Base-by-base conservation (phyloP, 2,888 invertebrate genomes). In the Lochmaea crataegi region DNA sequence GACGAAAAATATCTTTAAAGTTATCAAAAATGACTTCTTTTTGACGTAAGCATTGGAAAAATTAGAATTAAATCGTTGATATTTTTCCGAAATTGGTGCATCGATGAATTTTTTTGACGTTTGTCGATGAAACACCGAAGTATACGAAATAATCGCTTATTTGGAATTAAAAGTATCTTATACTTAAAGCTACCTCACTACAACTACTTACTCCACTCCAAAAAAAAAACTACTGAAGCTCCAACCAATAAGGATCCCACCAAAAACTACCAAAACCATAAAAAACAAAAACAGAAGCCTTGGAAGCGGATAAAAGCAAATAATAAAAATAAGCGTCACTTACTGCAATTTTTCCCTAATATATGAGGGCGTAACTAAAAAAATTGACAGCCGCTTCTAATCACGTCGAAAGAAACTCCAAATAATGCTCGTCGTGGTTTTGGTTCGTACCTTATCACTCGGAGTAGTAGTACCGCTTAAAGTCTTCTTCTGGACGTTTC, bases 361-460 rank as follows among this genome's bases (percentile, higher is more conserved):
- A 80, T 38, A 57, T 64, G 70, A 75, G 76, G 82, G 82, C 81
- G 82, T 80, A 85, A 85, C 82, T 83, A 84, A 84, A 84, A 83
- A 80, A 81, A 83, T 82, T 78, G 79, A 56, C 81, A 77, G 80
- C 77, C 78, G 75, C 80, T 82, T 83, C 85, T 87, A 87, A 82
- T 87, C 86, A 84, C 86, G 87, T 89, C 91, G 89, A 88, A 90
- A 89, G 90, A 90, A 89, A 87, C 87, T 89, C 92, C 92, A 93
- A 89, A 92, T 53, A 74, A 74, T 91, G 87, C 90, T 90, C 68
- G 80, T 80, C 80, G 81, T 82, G 86, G 90, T 90, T 88, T 90
- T 91, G 87, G 90, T 87, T 86, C 93, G 93, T 92, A 93, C 93
- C 93, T 93, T 93, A 80, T 84, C 83, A 73, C 75, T 79, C 10